These are phyloP conservation scores for Helicolenus hilgendorfi DNA, from an alignment of 2,797 vertebrate species.

Conservation along the genomic window DNA sequence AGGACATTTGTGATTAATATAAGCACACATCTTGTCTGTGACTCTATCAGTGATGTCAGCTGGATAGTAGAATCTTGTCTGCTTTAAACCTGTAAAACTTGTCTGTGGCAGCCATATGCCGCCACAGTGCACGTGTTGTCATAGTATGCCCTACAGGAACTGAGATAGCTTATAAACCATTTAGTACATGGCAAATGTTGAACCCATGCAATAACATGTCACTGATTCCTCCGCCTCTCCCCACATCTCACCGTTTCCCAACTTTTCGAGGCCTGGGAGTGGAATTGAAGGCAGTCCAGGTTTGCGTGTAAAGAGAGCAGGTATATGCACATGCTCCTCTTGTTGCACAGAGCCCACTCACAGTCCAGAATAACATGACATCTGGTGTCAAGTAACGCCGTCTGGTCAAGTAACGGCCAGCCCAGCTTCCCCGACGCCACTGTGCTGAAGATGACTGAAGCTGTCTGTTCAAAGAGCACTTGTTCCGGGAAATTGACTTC, in stretches of 20 bases:
- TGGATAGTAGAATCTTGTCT: neutral
- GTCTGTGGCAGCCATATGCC: neutral
- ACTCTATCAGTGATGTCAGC: neutral
- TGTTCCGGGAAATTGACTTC: constrained; percentile 60
- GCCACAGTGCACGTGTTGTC: neutral
- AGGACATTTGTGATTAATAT: neutral
- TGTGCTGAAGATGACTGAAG: constrained; percentile 33
- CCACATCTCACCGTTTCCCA: neutral
- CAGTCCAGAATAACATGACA: constrained; percentile 29
- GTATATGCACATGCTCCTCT: constrained; percentile 2
- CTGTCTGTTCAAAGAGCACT: constrained; percentile 57
- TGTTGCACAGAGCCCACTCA: constrained; percentile 40
- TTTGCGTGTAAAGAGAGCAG: constrained; percentile 14
- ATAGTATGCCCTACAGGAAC: neutral
- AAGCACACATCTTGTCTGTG: neutral
- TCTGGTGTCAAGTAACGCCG: no score
- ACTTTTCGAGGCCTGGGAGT: constrained; percentile 21
- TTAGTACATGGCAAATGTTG: neutral
- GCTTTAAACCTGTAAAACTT: neutral
- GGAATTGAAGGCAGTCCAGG: neutral
- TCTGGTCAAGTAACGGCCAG: constrained; percentile 47
- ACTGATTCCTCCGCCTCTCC: neutral
- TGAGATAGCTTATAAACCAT: neutral
- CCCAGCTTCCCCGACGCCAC: constrained; percentile 42
- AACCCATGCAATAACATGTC: neutral